A percentile compares a stretch with the other conserved stretches of the same genome.
phyloP scores from a whole-genome alignment of 2,888 invertebrate genomes.

The Harmothoe impar region DNA sequence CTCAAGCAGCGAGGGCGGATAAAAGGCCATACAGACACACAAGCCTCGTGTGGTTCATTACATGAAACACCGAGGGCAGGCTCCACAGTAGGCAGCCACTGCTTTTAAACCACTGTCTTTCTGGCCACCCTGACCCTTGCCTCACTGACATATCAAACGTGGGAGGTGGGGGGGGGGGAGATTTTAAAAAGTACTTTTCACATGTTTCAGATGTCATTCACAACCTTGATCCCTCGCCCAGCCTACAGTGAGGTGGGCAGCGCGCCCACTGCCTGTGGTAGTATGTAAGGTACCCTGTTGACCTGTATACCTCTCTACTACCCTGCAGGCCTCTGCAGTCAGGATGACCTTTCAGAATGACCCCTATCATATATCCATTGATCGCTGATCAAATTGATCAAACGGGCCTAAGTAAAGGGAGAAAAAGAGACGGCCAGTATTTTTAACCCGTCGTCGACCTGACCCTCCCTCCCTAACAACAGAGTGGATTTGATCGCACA shows the following conservation, averaged over 20 bases:
- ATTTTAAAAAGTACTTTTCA: not conserved
- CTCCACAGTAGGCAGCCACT: not conserved
- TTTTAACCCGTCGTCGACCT: constrained; percentile 12
- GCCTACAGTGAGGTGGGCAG: not conserved
- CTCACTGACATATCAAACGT: constrained; percentile 1
- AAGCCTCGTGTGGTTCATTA: not conserved
- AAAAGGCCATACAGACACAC: constrained; percentile 1
- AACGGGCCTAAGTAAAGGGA: constrained; percentile 34
- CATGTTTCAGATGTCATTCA: constrained; percentile 43
- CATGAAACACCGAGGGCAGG: not conserved
- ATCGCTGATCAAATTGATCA: constrained; percentile 57
- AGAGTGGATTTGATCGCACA: not conserved
- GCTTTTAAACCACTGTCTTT: constrained; percentile 7
- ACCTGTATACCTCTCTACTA: not conserved
- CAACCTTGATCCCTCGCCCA: constrained; percentile 40
- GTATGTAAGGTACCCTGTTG: not conserved
- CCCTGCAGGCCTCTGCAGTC: not conserved
- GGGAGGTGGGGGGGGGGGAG: not conserved
- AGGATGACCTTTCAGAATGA: constrained; percentile 12
- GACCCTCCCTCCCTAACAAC: not conserved
- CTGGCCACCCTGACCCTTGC: not conserved
- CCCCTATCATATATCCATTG: constrained; percentile 2
- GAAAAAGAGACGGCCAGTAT: not conserved
- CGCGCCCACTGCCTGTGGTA: not conserved
- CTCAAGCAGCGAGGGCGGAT: not conserved